Base-by-base conservation (phyloP, 2,113 vertebrate genomes). In the Microcebus ravelobensis region DNA sequence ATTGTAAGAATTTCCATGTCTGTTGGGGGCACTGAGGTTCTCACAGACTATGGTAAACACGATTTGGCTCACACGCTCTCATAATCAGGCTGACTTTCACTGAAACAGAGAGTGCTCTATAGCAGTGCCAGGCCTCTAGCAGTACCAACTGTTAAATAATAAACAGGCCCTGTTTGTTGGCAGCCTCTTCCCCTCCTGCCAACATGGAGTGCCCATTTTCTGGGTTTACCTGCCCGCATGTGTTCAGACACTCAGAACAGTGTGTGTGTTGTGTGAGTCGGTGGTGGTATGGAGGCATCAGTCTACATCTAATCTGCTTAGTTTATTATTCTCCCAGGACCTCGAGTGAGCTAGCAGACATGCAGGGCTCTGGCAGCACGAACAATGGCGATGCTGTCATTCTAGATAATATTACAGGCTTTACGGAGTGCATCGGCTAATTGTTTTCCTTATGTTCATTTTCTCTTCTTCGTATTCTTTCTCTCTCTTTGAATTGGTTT, bases 141-240 rank as follows among this genome's bases (percentile, higher is more conserved):
- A 98, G 98, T 98, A 99, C 98, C 99, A 99, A 99, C 99, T 99
- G 99, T 99, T 99, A 99, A 99, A 99, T 99, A 99, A 99, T 99
- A 99, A 99, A 99, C 98, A 99, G 98, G 98, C 98, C 98, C 98
- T 97, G 98, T 98, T 97, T 98, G 96, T 91, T 99, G 99, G 98
- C 99, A 98, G 98, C 31, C 4, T 98, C 87, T 97, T 74, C 80
- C 1, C 1, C 94, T 98, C 98, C 96, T 1, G 3, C 97, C 97
- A 92, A 74, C 96, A 52, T 25, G 57, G 90, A 97, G 97, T 96
- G 50, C 97, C 98, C 97, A 59, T 98, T 98, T 98, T 98, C 92
- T 98, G 97, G 97, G 97, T 92, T 98, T 96, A 98, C 98, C 98
- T 99, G 98, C 96, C 80, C 0, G 68, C 95, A 82, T 93, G 97